Evolutionary conservation across 2,888 invertebrate species (phyloP), one percentile per base, ranked within the genome.

Genomic region (Azorinus chamasolen): DNA sequence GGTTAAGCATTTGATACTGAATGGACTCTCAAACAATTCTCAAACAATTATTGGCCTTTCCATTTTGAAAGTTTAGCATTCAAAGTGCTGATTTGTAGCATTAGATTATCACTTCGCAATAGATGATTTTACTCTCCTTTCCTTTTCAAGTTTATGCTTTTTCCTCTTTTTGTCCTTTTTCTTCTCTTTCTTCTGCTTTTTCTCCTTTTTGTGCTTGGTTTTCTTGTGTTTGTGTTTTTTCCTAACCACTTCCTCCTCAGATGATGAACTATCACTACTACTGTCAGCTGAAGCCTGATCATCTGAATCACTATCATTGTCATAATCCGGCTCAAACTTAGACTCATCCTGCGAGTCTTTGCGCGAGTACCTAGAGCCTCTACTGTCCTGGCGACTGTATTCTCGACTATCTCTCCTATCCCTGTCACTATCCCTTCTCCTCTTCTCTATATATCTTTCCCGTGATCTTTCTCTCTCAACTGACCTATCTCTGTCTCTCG

Each of bases 301-400:
- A 4, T 84, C 86, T 4, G 85, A 83, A 16, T 81, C 74, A 64
- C 80, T 77, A 32, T 70, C 73, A 63, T 76, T 79, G 18, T 90
- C 90, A 79, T 91, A 91, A 76, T 91, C 91, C 0, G 91, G 91
- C 43, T 86, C 90, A 86, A 91, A 91, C 59, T 84, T 83, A 0
- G 90, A 83, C 73, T 91, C 91, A 64, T 91, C 91, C 22, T 89
- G 75, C 0, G 91, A 91, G 20, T 90, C 87, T 66, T 90, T 90
- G 5, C 91, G 51, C 6, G 69, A 69, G 4, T 57, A 12, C 24
- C 48, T 20, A 37, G 62, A 51, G 12, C 57, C 48, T 4, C 55
- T 51, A 43, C 68, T 51, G 45, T 61, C 41, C 32, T 43, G 24
- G 48, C 27, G 22, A 4, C 46, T 46, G 32, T 54, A 27, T 43